Conservation (phyloP, 53 echinoderm and acorn worm species). For the Zoroaster sp. region DNA sequence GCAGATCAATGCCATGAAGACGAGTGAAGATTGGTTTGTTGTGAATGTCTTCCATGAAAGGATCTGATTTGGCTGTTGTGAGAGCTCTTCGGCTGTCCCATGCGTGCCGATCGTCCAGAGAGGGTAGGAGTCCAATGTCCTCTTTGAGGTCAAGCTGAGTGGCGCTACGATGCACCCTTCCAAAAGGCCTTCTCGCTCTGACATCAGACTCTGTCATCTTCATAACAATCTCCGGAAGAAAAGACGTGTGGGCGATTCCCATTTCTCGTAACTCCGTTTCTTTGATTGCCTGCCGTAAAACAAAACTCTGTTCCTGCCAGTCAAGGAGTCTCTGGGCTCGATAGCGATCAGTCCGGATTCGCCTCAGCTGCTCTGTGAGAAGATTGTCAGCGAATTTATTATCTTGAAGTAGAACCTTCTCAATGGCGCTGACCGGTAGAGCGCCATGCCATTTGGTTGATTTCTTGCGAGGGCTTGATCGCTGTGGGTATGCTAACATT, state of each 20-base stretch:
- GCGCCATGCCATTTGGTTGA: slow-evolving; percentile 66
- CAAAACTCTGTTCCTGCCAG: slow-evolving; percentile 87
- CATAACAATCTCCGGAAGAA: slow-evolving; percentile 89
- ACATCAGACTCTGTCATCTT: slow-evolving; percentile 81
- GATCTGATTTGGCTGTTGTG: background rate
- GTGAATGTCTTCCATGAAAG: background rate
- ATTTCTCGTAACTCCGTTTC: slow-evolving; percentile 91
- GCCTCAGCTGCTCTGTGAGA: slow-evolving; percentile 54
- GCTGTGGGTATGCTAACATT: slow-evolving; percentile 30
- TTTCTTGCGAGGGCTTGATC: slow-evolving; percentile 31
- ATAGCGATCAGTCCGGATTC: slow-evolving; percentile 55
- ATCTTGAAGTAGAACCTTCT: slow-evolving; percentile 73
- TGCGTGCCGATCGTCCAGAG: background rate
- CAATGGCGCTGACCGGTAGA: slow-evolving; percentile 75
- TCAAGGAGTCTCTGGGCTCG: slow-evolving; percentile 71
- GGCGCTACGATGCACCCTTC: slow-evolving; percentile 32
- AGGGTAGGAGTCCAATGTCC: background rate
- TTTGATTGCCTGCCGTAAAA: slow-evolving; percentile 79
- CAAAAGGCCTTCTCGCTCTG: slow-evolving; percentile 74
- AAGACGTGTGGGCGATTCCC: slow-evolving; percentile 75
- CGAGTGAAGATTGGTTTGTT: slow-evolving; percentile 35
- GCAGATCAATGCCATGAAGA: slow-evolving; percentile 72
- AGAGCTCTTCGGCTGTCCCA: slow-evolving; percentile 5
- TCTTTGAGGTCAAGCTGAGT: slow-evolving; percentile 3
- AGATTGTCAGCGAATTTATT: slow-evolving; percentile 73